Conservation (phyloP, 2,113 vertebrate genomes). For the Salvelinus alpinus region DNA sequence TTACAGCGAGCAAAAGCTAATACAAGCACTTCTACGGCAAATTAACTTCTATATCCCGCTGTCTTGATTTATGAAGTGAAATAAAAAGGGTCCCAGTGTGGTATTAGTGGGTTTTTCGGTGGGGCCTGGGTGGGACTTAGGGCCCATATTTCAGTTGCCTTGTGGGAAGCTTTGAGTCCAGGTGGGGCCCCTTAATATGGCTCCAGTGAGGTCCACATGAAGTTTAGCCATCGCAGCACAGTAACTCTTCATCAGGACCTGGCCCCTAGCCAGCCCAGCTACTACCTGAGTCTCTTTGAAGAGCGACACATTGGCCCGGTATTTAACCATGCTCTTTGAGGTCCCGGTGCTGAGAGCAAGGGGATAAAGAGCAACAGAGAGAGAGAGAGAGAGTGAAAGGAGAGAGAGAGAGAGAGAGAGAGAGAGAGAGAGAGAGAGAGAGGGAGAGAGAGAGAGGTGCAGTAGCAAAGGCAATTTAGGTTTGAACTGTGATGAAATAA, state of each 20-base stretch:
- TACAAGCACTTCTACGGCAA: slow-evolving; percentile 65
- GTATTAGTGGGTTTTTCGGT: slow-evolving; percentile 68
- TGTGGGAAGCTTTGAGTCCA: slow-evolving; percentile 61
- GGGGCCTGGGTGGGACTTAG: slow-evolving; percentile 51
- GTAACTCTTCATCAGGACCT: slow-evolving; percentile 76
- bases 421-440: not conserved
- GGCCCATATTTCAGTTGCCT: slow-evolving; percentile 70
- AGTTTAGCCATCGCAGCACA: slow-evolving; percentile 64
- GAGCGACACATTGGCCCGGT: slow-evolving; percentile 77
- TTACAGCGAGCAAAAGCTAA: slow-evolving; percentile 60
- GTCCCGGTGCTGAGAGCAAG: slow-evolving; percentile 67
- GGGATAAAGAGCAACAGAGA: slow-evolving; percentile 44
- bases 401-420: not conserved
- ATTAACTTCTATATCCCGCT: slow-evolving; percentile 64
- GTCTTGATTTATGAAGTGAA: slow-evolving; percentile 74
- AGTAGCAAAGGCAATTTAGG: slow-evolving; percentile 70
- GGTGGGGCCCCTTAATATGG: slow-evolving; percentile 65
- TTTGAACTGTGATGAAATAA: slow-evolving; percentile 68
- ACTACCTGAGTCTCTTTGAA: slow-evolving; percentile 82
- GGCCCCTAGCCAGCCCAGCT: slow-evolving; percentile 69
- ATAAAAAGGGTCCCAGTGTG: slow-evolving; percentile 67
- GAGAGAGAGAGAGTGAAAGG: slow-evolving; percentile 30
- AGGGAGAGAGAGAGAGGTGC: slow-evolving; percentile 43
- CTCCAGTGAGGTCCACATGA: slow-evolving; percentile 58
- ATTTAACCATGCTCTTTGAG: slow-evolving; percentile 82